Evolutionary conservation across 2,797 vertebrate genomes (phyloP), one percentile per base, ranked within the genome.

Genomic region (Onychomys arenicola): DNA sequence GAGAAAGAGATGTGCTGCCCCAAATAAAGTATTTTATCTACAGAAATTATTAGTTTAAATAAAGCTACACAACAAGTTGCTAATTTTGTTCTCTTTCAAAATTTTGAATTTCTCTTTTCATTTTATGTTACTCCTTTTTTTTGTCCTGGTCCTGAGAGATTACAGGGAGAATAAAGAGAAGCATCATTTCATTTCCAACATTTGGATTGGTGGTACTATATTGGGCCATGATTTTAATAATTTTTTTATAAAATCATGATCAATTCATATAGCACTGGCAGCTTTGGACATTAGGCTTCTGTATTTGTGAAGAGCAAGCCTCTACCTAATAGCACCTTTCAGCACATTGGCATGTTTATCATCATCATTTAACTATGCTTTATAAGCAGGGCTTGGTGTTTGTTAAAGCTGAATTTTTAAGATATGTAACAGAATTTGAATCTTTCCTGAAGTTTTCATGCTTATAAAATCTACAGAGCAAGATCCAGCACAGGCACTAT

Each of bases 21-120:
- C 94, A 97, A 86, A 78, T 78, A 96, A 97, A 94, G 96, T 82
- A 94, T 93, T 76, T 46, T 34, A 97, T 93, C 96, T 96, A 91
- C 91, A 83, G 94, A 97, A 49, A 95, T 94, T 98, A 98, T 97
- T 97, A 97, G 97, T 97, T 98, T 25, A 32, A 92, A 63, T 96
- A 96, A 87, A 93, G 57, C 23, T 61, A 96, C 92, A 97, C 88
- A 96, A 97, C 55, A 81, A 0, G 2, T 92, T 96, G 91, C 89
- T 98, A 98, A 98, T 98, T 98, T 98, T 97, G 94, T 94, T 91
- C 96, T 57, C 87, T 96, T 90, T 93, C 61, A 97, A 97, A 98
- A 97, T 89, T 91, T 55, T 14, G 52, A 98, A 97, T 97, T 96
- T 93, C 86, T 97, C 95, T 96, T 52, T 94, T 23, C 77, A 76